phyloP scores from a whole-genome alignment of 2,797 vertebrate species.

The Gorsachius magnificus region DNA sequence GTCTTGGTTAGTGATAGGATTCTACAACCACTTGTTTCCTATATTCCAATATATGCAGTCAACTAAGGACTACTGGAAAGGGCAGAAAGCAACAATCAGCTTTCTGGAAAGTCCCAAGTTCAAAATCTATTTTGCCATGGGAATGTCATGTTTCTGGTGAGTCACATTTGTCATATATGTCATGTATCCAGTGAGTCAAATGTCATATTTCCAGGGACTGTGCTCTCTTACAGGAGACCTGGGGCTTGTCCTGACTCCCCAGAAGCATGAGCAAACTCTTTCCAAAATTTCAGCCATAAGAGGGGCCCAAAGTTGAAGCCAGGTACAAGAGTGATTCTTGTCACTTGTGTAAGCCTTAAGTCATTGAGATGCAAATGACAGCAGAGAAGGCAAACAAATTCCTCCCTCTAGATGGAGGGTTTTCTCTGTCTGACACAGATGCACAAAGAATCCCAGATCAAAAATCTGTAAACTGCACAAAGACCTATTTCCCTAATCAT shows the following conservation, averaged over 20 bases:
- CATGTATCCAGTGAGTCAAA: neutral
- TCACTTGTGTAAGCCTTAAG: neutral
- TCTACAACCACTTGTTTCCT: neutral
- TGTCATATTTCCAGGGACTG: neutral
- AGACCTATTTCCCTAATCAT: neutral
- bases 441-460: neutral
- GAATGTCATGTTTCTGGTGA: neutral
- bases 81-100: neutral
- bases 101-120: neutral
- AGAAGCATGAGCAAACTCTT: neutral
- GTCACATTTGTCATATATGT: neutral
- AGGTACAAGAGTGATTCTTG: neutral
- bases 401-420: neutral
- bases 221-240: neutral
- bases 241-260: neutral
- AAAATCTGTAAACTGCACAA: neutral
- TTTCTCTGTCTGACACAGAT: neutral
- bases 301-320: neutral
- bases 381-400: neutral
- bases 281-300: neutral
- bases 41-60: neutral
- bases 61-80: neutral
- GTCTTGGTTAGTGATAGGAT: neutral
- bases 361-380: neutral
- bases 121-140: neutral